phyloP scores from a whole-genome alignment of 2,888 invertebrate species.

The Plutella xylostella region DNA sequence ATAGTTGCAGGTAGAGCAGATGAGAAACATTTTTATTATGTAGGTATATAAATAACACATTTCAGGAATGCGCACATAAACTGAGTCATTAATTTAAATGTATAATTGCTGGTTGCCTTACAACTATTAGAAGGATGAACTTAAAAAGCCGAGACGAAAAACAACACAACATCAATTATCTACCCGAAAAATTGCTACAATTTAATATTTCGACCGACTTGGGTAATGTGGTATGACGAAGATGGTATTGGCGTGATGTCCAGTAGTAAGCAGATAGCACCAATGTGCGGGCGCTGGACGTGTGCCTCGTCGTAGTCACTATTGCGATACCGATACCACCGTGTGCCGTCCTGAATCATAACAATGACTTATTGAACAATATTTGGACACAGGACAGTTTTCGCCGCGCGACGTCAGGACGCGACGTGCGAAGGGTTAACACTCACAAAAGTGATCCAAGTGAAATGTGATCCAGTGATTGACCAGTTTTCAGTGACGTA shows the following conservation, averaged over 20 bases:
- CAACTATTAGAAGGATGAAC: too few relatives aligned
- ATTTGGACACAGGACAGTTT: conserved; percentile 35
- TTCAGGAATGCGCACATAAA: too few relatives aligned
- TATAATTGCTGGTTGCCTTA: too few relatives aligned
- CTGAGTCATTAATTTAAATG: too few relatives aligned
- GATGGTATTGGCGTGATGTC: background rate
- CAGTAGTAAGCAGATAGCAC: conserved; percentile 23
- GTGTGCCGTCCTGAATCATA: conserved; percentile 58
- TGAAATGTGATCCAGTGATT: conserved; percentile 1
- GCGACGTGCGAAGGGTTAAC: conserved; percentile 12
- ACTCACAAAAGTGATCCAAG: background rate
- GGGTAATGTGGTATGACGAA: background rate
- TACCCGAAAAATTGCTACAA: too few relatives aligned
- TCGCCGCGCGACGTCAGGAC: conserved; percentile 13
- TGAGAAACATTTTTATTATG: too few relatives aligned
- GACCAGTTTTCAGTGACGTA: background rate
- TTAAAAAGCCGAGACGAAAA: too few relatives aligned
- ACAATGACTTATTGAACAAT: conserved; percentile 48
- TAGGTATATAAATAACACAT: too few relatives aligned
- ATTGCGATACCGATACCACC: conserved; percentile 52
- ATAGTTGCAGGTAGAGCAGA: too few relatives aligned
- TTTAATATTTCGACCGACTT: conserved; percentile 1
- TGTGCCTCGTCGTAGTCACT: conserved; percentile 34
- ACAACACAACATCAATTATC: too few relatives aligned
- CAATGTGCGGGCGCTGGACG: conserved; percentile 39